These are phyloP conservation scores for Choreutis nemorana DNA, from an alignment of 2,888 invertebrate genomes.

Conservation along the genomic window DNA sequence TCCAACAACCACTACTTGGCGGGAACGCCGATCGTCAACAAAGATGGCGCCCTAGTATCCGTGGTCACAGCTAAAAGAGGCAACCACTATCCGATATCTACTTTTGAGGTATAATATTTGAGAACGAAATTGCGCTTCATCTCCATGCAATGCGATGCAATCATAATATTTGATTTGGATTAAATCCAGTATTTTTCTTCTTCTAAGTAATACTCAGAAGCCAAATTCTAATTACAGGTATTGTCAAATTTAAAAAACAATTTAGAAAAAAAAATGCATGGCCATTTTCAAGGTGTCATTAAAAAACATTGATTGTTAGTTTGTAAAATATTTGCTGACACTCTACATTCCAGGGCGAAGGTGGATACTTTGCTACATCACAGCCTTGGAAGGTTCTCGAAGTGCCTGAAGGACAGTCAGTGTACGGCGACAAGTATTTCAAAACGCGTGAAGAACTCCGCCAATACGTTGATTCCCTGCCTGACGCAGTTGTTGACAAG, in stretches of 20 bases:
- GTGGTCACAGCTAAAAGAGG: slow-evolving; percentile 40
- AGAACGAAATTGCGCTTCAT: not conserved
- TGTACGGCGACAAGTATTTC: slow-evolving; percentile 39
- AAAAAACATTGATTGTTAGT: too few relatives aligned
- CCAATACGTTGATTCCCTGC: slow-evolving; percentile 20
- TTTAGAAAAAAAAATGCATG: too few relatives aligned
- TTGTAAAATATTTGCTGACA: not conserved
- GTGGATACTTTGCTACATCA: slow-evolving; percentile 49
- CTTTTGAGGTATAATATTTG: slow-evolving; percentile 41
- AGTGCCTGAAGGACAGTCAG: slow-evolving; percentile 16
- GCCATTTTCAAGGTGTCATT: too few relatives aligned
- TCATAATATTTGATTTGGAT: too few relatives aligned
- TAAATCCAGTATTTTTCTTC: too few relatives aligned
- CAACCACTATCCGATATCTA: slow-evolving; percentile 50
- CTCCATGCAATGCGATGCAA: too few relatives aligned
- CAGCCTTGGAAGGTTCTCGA: slow-evolving; percentile 26
- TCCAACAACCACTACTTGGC: slow-evolving; percentile 39
- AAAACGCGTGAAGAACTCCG: slow-evolving; percentile 26
- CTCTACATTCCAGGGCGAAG: slow-evolving; percentile 30
- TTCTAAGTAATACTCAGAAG: too few relatives aligned
- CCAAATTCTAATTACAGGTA: too few relatives aligned
- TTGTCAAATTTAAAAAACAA: too few relatives aligned
- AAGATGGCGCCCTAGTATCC: slow-evolving; percentile 35
- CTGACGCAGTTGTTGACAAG: slow-evolving; percentile 14
- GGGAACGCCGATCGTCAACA: slow-evolving; percentile 40